Evolutionary conservation across 2,797 vertebrate genomes (phyloP).

Genomic region (Champsocephalus gunnari): DNA sequence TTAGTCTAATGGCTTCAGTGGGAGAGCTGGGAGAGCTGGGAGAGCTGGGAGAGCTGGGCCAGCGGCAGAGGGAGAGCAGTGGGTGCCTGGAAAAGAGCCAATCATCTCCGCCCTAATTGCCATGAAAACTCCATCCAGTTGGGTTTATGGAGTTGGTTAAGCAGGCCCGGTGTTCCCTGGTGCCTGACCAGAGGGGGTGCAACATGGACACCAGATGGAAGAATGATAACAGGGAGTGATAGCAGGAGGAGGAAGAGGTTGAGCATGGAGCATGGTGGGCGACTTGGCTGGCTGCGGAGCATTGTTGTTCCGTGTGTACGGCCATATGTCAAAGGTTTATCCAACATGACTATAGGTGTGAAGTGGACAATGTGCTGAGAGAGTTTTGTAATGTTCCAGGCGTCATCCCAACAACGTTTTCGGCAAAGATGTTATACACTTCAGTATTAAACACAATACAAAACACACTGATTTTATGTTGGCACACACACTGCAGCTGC

Average conservation of each 20-base stretch:
- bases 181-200: conserved; percentile 43
- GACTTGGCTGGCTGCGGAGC: conserved; percentile 26
- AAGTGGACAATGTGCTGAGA: background rate
- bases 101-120: conserved; percentile 78
- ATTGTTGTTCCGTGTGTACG: conserved; percentile 26
- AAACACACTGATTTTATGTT: conserved; percentile 16
- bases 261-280: background rate
- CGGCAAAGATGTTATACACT: fast-evolving
- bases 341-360: conserved; percentile 8
- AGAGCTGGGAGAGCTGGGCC: conserved; percentile 53
- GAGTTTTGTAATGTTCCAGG: conserved; percentile 1
- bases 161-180: conserved; percentile 46
- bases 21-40: conserved; percentile 64
- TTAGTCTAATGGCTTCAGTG: conserved; percentile 78
- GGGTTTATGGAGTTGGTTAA: conserved; percentile 76
- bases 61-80: conserved; percentile 69
- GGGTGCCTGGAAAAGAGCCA: conserved; percentile 76
- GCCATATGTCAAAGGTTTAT: conserved; percentile 14
- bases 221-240: conserved; percentile 52
- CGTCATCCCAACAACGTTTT: fast-evolving
- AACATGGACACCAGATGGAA: conserved; percentile 80
- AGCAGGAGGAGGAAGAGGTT: conserved; percentile 21
- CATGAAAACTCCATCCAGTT: conserved; percentile 72
- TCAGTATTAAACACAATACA: background rate
- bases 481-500: conserved; percentile 38